Base-by-base conservation (phyloP, 2,888 invertebrate genomes). In the Macroteleia sp. region DNA sequence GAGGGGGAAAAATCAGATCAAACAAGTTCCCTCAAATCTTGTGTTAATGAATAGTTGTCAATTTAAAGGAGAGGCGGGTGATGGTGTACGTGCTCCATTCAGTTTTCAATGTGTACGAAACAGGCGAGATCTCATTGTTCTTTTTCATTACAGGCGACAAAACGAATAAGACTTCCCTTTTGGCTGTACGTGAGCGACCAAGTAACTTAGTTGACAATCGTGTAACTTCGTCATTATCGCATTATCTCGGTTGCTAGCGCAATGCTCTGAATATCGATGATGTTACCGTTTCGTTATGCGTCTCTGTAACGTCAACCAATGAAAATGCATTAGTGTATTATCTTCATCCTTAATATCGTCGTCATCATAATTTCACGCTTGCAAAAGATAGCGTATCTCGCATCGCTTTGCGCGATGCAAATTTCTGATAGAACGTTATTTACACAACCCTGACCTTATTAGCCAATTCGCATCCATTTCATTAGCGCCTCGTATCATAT, bases 391-490 rank as follows among this genome's bases (percentile, higher is more conserved):
- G 25, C 46, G 52, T 41, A 64, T 74, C 62, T 66, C 28, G 34
- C 36, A 56, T 46, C 50, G 44, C 25, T 39, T 19, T 50, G 66
- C 44, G 32, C 57, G 59, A 50, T 70, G 57, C 70, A 52, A 77
- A 78, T 82, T 77, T 75, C 69, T 70, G 76, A 81, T 80, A 76
- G 44, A 42, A 39, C 71, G 42, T 74, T 78, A 74, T 76, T 71
- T 62, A 59, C 67, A 77, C 74, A 81, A 81, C 82, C 81, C 77
- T 82, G 80, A 80, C 80, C 79, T 81, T 76, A 79, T 80, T 81
- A 81, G 64, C 59, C 73, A 75, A 39, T 79, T 57, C 62, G 34
- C 66, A 52, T 69, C 79, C 74, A 73, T 69, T 81, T 78, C 79
- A 71, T 78, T 78, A 81, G 42, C 64, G 64, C 17, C 50, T 48